A percentile compares a stretch with the other conserved stretches of the same genome.
These are phyloP conservation scores for Drosophila prostipennis DNA, from an alignment of 2,888 invertebrate genomes.

Conservation along the genomic window DNA sequence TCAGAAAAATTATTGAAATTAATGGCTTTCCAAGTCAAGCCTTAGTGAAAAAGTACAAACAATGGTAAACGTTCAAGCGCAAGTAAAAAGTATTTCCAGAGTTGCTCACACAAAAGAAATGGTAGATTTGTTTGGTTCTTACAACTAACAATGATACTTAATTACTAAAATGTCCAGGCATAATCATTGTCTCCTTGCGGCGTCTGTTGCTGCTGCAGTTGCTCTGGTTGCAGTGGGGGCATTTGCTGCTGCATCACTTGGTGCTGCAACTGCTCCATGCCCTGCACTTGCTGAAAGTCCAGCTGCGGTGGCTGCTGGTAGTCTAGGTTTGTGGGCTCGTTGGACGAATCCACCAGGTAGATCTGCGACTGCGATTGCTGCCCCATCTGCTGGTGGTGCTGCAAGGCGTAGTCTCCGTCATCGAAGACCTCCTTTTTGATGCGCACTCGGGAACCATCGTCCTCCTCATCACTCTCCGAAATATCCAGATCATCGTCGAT, in stretches of 20 bases:
- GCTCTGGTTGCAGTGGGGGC: constrained; percentile 15
- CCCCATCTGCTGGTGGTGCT: constrained; percentile 27
- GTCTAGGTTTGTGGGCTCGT: constrained; percentile 46
- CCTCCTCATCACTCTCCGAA: constrained; percentile 90
- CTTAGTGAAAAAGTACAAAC: neutral
- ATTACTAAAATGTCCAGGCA: constrained; percentile 75
- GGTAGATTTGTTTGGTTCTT: neutral
- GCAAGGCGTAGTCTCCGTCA: constrained; percentile 41
- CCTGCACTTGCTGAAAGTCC: constrained; percentile 44
- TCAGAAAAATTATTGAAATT: neutral
- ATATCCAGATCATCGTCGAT: constrained; percentile 91
- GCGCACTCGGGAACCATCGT: constrained; percentile 60
- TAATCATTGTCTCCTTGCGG: constrained; percentile 70
- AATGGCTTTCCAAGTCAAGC: neutral
- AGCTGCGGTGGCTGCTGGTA: constrained; percentile 37
- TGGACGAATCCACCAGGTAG: constrained; percentile 56
- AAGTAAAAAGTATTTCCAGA: neutral
- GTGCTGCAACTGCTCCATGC: constrained; percentile 32
- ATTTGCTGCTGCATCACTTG: constrained; percentile 22
- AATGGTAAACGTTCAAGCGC: neutral
- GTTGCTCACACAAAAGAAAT: neutral
- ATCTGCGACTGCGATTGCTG: constrained; percentile 48
- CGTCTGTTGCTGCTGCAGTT: constrained; percentile 42
- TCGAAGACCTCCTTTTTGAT: constrained; percentile 71
- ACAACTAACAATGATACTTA: neutral